Base-by-base conservation (phyloP, 2,888 invertebrate species). In the Caenorhabditis panamensis region DNA sequence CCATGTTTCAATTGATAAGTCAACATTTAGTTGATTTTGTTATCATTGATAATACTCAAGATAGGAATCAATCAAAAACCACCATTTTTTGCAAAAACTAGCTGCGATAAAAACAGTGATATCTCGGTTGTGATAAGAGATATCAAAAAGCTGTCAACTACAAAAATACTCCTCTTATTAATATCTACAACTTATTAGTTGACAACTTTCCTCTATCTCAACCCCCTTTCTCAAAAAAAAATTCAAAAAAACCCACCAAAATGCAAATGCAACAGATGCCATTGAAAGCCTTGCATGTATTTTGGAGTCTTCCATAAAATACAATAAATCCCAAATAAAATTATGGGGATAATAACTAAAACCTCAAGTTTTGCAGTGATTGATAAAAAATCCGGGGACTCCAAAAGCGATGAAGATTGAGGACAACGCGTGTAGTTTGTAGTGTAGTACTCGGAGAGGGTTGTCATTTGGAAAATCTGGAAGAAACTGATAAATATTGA, bases 181-280 rank as follows among this genome's bases (percentile, higher is more conserved):
- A 11, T 4, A 18, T n/a, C 47, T 41, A 41, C 18, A 47, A 47
- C 9, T 47, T 18, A 3, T 18, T 47, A 20, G 47, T 18, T 18
- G 47, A 18, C 18, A 47, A 41, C 41, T 9, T 41, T 16, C 36
- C 36, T 11, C 6, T 5, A 36, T 11, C 36, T 8, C 5, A 4
- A 9, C 31, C 4, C 9, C 9, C 31, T 31, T 9, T 9, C 9
- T 31, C 31, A 31, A 4, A 6, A 31, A 6, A 6, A 4, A 31
- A 6, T 31, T 9, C 4, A n/a, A n/a, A 31, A 6, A 4, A 26
- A 41, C 68, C 20, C 11, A 71, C 71, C 71, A 71, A 28, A 44
- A 28, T 71, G 71, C 56, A 71, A 28, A 36, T 71, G 62, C n/a
- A 62, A 56, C 44, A 71, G 24, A 56, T 71, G 71, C 41, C 44